Conservation (phyloP, 2,113 vertebrate species). For the Corythoichthys intestinalis region DNA sequence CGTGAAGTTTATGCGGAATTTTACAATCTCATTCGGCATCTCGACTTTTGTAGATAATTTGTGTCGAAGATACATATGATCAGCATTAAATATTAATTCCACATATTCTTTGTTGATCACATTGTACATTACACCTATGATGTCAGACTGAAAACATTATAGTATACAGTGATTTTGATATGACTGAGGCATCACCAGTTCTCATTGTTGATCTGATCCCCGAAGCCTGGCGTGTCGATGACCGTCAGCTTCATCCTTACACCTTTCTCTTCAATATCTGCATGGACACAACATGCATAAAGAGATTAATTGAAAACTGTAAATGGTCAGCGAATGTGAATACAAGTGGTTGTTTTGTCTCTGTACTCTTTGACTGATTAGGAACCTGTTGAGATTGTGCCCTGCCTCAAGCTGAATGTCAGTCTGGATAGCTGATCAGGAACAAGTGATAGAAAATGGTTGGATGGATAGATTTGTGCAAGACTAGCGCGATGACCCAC, state of each 20-base stretch:
- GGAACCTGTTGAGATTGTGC: neutral
- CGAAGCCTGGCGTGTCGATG: constrained; percentile 94
- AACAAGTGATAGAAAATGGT: neutral
- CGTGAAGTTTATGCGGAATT: neutral
- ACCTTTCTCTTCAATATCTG: constrained; percentile 96
- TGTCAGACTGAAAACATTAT: neutral
- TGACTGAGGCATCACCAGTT: constrained; percentile 83
- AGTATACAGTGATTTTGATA: neutral
- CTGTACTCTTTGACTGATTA: neutral
- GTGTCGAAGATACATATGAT: neutral
- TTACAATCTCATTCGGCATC: neutral
- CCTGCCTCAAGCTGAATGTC: neutral
- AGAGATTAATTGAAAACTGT: no score
- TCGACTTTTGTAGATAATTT: neutral
- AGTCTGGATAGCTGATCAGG: neutral
- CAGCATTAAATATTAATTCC: neutral
- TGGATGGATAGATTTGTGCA: neutral
- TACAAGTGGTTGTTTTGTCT: neutral
- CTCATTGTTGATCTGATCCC: constrained; percentile 98
- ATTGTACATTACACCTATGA: neutral
- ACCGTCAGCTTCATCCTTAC: constrained; percentile 97
- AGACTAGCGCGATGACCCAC: constrained; percentile 56
- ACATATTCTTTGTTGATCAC: neutral
- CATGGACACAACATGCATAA: constrained; percentile 1
- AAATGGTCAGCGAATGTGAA: neutral